These are phyloP conservation scores for Salminus brasiliensis DNA, from an alignment of 2,113 vertebrate genomes.

Conservation along the genomic window DNA sequence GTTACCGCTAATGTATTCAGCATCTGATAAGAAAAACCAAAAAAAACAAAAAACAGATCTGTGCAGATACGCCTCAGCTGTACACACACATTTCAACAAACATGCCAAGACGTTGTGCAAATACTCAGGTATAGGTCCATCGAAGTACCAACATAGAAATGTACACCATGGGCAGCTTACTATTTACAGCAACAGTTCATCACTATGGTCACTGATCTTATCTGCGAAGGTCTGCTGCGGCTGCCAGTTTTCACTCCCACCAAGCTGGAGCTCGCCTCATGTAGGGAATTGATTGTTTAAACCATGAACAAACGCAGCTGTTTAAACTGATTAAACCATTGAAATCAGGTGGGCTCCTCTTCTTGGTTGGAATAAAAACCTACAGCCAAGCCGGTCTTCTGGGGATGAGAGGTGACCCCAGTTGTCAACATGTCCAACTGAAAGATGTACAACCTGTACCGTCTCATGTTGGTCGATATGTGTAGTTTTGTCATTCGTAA, in stretches of 20 bases:
- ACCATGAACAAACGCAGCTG: too few species aligned
- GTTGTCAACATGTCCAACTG: not conserved
- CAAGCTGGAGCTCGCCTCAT: too few species aligned
- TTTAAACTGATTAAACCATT: too few species aligned
- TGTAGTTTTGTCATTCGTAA: slow-evolving; percentile 38
- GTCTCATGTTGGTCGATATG: not conserved
- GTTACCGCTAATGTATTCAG: not conserved
- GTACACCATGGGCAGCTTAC: not conserved
- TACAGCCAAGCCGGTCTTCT: too few species aligned
- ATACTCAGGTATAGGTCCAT: slow-evolving; percentile 35
- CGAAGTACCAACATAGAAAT: not conserved
- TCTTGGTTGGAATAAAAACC: too few species aligned
- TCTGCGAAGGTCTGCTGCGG: too few species aligned
- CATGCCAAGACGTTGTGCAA: slow-evolving; percentile 48
- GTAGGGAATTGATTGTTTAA: too few species aligned
- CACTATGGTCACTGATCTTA: too few species aligned
- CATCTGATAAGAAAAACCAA: not conserved
- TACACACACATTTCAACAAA: slow-evolving; percentile 16
- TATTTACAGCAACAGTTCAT: slow-evolving; percentile 25
- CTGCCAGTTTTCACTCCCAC: too few species aligned
- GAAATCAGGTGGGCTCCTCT: too few species aligned
- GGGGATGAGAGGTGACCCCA: too few species aligned
- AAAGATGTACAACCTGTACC: not conserved
- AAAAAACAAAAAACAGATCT: not conserved
- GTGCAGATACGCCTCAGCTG: slow-evolving; percentile 25